A percentile compares a stretch with the other conserved stretches of the same genome.
Evolutionary conservation across 2,888 invertebrate species (phyloP).

Genomic region (Mycalesis mineus): DNA sequence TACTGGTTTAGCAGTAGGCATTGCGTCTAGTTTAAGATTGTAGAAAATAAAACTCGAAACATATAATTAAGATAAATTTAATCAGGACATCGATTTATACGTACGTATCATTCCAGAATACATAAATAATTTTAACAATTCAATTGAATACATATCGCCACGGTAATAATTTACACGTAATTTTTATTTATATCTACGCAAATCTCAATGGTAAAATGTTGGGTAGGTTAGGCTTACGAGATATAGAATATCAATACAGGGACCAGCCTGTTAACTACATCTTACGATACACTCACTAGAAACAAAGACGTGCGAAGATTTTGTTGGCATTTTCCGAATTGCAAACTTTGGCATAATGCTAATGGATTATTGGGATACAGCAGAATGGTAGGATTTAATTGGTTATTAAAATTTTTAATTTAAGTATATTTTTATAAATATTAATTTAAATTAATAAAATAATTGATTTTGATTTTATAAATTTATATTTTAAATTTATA

Average conservation of each 20-base stretch:
- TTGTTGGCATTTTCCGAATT: slow-evolving; percentile 3
- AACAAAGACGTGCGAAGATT: slow-evolving; percentile 31
- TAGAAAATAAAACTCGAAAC: slow-evolving; percentile 34
- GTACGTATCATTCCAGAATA: slow-evolving; percentile 71
- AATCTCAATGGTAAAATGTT: slow-evolving; percentile 18
- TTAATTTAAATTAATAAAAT: too few relatives aligned
- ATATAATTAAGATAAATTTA: slow-evolving; percentile 63
- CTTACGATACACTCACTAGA: slow-evolving; percentile 28
- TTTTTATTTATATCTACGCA: slow-evolving; percentile 37
- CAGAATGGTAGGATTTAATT: too few relatives aligned
- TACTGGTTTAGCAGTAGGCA: too few relatives aligned
- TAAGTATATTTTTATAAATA: too few relatives aligned
- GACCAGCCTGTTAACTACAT: slow-evolving; percentile 65
- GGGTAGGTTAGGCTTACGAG: slow-evolving; percentile 20
- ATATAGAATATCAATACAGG: slow-evolving; percentile 44
- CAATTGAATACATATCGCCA: slow-evolving; percentile 60
- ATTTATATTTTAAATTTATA: too few relatives aligned
- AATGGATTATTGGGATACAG: too few relatives aligned
- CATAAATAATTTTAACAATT: slow-evolving; percentile 74
- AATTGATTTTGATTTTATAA: too few relatives aligned
- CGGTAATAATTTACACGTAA: slow-evolving; percentile 26
- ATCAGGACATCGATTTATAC: slow-evolving; percentile 74
- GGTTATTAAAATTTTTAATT: too few relatives aligned
- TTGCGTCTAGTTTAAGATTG: background rate
- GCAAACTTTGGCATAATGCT: too few relatives aligned